These are phyloP conservation scores for Acleris literana DNA, from an alignment of 2,888 invertebrate species.

Conservation along the genomic window DNA sequence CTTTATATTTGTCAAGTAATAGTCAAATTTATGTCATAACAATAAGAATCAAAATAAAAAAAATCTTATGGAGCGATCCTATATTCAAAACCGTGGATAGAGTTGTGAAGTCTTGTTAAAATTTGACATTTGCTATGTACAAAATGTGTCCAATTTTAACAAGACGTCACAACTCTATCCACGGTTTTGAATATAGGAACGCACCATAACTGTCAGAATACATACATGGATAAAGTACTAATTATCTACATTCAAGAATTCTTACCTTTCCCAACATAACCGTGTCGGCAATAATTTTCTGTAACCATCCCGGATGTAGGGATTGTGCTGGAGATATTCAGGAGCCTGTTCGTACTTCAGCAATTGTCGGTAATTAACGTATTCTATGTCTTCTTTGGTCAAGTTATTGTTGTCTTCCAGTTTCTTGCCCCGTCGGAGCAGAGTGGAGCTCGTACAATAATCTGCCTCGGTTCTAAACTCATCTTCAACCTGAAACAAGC, in stretches of 20 bases:
- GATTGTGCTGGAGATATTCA: slow-evolving; percentile 92
- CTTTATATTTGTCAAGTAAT: too few species aligned
- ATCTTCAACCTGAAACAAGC: slow-evolving; percentile 58
- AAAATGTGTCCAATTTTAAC: too few species aligned
- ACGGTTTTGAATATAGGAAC: too few species aligned
- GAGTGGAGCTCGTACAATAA: slow-evolving; percentile 54
- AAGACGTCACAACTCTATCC: too few species aligned
- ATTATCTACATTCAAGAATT: background rate
- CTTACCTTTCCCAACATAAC: slow-evolving; percentile 93
- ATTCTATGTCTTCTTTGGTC: slow-evolving; percentile 75
- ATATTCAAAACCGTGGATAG: too few species aligned
- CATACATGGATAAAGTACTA: too few species aligned
- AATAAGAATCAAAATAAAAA: too few species aligned
- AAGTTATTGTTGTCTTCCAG: slow-evolving; percentile 77
- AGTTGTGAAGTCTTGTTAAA: too few species aligned
- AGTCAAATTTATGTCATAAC: too few species aligned
- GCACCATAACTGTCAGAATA: too few species aligned
- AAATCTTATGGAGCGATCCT: too few species aligned
- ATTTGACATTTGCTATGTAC: too few species aligned
- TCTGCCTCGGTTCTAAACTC: slow-evolving; percentile 58
- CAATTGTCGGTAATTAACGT: slow-evolving; percentile 74
- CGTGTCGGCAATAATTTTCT: slow-evolving; percentile 91
- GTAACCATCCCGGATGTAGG: slow-evolving; percentile 93
- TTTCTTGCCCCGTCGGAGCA: slow-evolving; percentile 69
- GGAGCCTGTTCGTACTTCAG: slow-evolving; percentile 87